Percentiles rank a stretch among this genome's conserved stretches.
Evolutionary conservation across 2,113 vertebrate species (phyloP).

Genomic region (Anthoscopus minutus): DNA sequence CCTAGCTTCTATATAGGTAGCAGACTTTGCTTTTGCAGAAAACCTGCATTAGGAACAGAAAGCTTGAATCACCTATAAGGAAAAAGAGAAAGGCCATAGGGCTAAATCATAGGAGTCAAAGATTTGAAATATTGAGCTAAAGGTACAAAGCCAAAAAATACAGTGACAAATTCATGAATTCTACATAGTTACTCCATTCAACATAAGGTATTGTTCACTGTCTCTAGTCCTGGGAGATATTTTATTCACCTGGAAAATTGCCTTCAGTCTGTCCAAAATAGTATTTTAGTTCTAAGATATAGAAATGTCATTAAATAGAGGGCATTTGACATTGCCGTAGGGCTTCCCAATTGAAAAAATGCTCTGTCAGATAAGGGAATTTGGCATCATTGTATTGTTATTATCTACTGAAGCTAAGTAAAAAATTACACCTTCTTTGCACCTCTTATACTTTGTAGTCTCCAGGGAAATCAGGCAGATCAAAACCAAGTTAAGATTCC

Average conservation of each 20-base stretch:
- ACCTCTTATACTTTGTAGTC: neutral
- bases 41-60: neutral
- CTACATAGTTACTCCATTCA: neutral
- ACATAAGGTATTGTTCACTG: neutral
- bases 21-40: constrained; percentile 18
- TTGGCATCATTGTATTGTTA: neutral
- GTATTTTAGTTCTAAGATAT: constrained; percentile 28
- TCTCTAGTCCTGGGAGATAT: neutral
- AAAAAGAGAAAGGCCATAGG: constrained; percentile 10
- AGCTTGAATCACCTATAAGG: neutral
- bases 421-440: neutral
- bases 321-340: neutral
- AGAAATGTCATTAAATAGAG: constrained; percentile 31
- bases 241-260: constrained; percentile 19
- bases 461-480: neutral
- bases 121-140: neutral
- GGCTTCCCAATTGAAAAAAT: constrained; percentile 13
- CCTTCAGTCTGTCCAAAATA: neutral
- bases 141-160: constrained; percentile 29
- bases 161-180: constrained; percentile 18
- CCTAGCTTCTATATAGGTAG: neutral
- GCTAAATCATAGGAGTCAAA: neutral
- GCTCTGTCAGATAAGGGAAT: neutral
- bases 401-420: neutral
- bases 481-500: neutral